Evolutionary conservation across 2,113 vertebrate genomes (phyloP).

Genomic region (Antechinus flavipes): DNA sequence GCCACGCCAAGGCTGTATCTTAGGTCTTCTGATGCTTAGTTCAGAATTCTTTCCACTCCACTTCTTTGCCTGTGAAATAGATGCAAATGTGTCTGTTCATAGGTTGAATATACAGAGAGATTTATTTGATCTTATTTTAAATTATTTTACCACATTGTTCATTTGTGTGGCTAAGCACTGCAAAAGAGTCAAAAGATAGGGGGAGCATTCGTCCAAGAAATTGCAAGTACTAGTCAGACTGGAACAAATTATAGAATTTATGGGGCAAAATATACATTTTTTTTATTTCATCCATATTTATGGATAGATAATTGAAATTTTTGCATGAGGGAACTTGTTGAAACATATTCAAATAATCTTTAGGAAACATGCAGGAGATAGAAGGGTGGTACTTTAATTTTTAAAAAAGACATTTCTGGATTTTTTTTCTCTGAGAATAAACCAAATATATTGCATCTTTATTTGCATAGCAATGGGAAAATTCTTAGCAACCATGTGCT

Average conservation of each 20-base stretch:
- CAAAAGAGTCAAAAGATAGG: conserved; percentile 49
- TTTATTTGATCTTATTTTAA: neutral
- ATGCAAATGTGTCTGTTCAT: neutral
- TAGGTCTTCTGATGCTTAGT: neutral
- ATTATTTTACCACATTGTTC: neutral
- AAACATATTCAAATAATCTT: conserved; percentile 18
- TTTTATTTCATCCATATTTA: conserved; percentile 66
- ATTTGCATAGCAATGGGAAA: conserved; percentile 58
- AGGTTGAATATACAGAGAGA: neutral
- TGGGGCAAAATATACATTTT: conserved; percentile 45
- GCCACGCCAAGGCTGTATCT: neutral
- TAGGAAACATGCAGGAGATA: conserved; percentile 52
- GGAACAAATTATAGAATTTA: conserved; percentile 54
- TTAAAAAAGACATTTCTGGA: neutral
- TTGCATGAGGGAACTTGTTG: conserved; percentile 54
- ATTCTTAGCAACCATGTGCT: conserved; percentile 24
- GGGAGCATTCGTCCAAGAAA: conserved; percentile 9
- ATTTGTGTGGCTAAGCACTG: conserved; percentile 20
- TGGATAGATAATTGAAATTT: conserved; percentile 58
- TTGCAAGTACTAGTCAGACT: conserved; percentile 41
- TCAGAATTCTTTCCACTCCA: neutral
- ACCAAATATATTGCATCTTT: conserved; percentile 73
- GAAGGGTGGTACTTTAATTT: conserved; percentile 56
- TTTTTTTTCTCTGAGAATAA: conserved; percentile 57
- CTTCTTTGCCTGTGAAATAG: neutral